Conservation (phyloP, 2,797 vertebrate species). For the Acropternis orthonyx region DNA sequence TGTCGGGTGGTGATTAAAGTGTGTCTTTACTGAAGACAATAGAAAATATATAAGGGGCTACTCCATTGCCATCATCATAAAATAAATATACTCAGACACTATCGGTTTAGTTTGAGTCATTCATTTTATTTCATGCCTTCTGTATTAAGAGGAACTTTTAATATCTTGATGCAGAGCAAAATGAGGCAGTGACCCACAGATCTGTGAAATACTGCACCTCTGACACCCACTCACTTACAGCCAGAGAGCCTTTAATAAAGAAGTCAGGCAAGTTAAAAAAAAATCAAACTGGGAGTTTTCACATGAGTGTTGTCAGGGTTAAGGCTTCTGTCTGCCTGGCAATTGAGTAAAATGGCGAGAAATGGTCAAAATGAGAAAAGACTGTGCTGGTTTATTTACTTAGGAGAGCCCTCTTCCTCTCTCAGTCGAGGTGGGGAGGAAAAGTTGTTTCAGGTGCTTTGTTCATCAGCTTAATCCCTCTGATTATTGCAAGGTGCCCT, state of each 20-base stretch:
- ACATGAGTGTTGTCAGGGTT: conserved; percentile 37
- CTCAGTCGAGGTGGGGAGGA: conserved; percentile 42
- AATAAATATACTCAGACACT: conserved; percentile 45
- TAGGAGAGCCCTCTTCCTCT: conserved; percentile 63
- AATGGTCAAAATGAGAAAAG: conserved; percentile 64
- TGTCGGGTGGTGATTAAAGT: conserved; percentile 62
- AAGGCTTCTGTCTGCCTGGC: conserved; percentile 33
- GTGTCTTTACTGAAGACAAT: conserved; percentile 55
- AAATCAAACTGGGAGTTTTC: background rate
- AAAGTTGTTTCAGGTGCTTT: conserved; percentile 75
- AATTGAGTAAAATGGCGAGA: conserved; percentile 59
- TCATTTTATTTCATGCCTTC: conserved; percentile 19
- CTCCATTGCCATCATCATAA: conserved; percentile 46
- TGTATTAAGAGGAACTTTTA: conserved; percentile 47
- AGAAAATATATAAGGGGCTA: conserved; percentile 58
- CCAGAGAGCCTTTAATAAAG: conserved; percentile 19
- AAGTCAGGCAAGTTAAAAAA: background rate
- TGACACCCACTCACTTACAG: conserved; percentile 18
- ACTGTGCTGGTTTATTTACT: conserved; percentile 66
- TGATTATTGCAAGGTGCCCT: conserved; percentile 64
- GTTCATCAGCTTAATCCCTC: conserved; percentile 38
- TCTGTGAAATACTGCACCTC: conserved; percentile 33
- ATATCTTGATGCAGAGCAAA: conserved; percentile 33
- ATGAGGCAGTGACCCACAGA: conserved; percentile 36
- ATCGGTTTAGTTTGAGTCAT: background rate